Base-by-base conservation (phyloP, 2,888 invertebrate species). In the Ichneumon xanthorius region DNA sequence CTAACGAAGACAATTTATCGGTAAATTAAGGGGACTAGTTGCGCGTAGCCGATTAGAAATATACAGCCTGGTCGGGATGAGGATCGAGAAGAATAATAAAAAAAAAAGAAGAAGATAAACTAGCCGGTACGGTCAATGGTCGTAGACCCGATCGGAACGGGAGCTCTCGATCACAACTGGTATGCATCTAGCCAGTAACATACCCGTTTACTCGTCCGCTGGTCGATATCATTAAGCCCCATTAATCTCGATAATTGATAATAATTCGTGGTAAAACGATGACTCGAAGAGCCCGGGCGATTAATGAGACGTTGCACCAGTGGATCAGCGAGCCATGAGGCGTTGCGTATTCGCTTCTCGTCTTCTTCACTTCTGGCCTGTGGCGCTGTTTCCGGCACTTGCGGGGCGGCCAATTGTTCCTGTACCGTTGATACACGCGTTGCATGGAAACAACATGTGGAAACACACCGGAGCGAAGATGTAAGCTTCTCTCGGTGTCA, bases 401-500 rank as follows among this genome's bases (percentile, higher is more conserved):
- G 68, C 68, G 79, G 40, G 22, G 26, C 58, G 40, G 22, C 22
- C 58, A 16, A 61, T 73, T 73, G 73, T 61, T 73, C 40, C 58
- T 80, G 81, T 89, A 89, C 88, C 88, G 88, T 90, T 88, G 86
- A 58, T 80, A 55, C 79, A 81, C 79, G 4, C n/a, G 55, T 16
- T 58, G 19, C 72, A 26, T 26, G 37, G 50, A 48, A 40, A 65
- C 58, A 40, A 58, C 58, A 63, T 63, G 72, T 48, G 26, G 75
- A 80, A 80, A 22, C 50, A 73, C 19, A 19, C 5, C 53, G 53
- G 87, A 89, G 86, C 85, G 75, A 76, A 87, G 77, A 87, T 82
- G 79, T 67, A 80, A 87, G 61, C 77, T 78, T 22, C 80, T 88
- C 85, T 88, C 85, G 87, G 89, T 92, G 91, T 90, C 91, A 91